phyloP scores from a whole-genome alignment of 2,113 vertebrate genomes.

The Gulo gulo region DNA sequence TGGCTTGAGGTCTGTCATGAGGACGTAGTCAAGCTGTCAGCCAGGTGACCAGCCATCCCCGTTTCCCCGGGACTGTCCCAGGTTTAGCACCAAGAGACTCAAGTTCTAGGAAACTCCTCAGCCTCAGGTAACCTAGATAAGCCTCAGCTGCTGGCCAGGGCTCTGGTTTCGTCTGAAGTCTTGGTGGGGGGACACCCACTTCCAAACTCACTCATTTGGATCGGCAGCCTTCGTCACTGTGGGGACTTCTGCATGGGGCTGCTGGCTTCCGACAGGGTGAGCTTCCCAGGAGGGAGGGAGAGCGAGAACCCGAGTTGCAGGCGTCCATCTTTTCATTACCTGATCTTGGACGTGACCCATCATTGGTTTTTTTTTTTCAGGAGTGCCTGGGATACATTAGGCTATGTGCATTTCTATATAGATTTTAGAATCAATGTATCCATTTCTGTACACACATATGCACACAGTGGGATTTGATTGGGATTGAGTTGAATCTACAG shows the following conservation, averaged over 20 bases:
- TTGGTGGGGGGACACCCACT: not conserved
- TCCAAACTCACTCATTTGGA: not conserved
- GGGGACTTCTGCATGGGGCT: not conserved
- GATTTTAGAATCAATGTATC: not conserved
- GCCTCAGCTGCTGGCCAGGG: not conserved
- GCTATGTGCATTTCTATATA: not conserved
- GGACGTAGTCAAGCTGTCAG: not conserved
- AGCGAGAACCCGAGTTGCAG: not conserved
- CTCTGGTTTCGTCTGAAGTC: not conserved
- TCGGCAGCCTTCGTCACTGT: fast-evolving
- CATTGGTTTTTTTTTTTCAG: not conserved
- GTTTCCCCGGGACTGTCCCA: not conserved
- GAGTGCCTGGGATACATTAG: not conserved
- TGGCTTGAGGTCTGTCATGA: not conserved
- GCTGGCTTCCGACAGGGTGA: not conserved
- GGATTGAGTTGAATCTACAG: not conserved
- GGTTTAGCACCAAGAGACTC: not conserved
- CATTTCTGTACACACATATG: not conserved
- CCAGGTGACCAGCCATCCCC: not conserved
- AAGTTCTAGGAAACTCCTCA: not conserved
- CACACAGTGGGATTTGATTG: not conserved
- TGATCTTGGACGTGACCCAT: not conserved
- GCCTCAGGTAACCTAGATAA: not conserved
- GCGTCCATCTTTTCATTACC: not conserved
- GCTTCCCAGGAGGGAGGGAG: not conserved